These are phyloP conservation scores for Planiliza haematocheilus DNA, from an alignment of 2,113 vertebrate species.

Conservation along the genomic window DNA sequence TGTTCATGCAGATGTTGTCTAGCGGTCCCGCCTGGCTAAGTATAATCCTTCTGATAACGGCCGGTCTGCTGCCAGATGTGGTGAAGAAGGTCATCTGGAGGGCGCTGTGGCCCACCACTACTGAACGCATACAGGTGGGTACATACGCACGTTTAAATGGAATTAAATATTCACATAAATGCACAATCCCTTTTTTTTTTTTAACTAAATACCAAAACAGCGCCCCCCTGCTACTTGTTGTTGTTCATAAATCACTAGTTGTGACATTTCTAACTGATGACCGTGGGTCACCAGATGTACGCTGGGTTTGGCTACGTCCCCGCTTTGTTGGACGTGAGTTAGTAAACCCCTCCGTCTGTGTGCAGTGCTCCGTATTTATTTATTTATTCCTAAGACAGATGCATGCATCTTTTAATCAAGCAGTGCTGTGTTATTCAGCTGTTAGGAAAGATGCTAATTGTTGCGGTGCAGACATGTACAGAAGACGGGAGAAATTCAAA, in stretches of 20 bases:
- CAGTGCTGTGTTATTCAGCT: too few relatives aligned
- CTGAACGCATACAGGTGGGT: constrained; percentile 93
- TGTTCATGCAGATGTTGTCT: constrained; percentile 98
- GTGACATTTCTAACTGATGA: constrained; percentile 28
- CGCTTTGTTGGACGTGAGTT: constrained; percentile 72
- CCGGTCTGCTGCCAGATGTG: constrained; percentile 95
- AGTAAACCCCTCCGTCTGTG: constrained; percentile 9
- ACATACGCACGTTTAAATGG: background rate
- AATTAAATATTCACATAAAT: too few relatives aligned
- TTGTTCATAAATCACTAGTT: background rate
- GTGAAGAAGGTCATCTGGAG: constrained; percentile 93
- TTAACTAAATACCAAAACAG: background rate
- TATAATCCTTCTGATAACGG: constrained; percentile 91
- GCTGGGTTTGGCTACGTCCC: constrained; percentile 62
- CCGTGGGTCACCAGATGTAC: constrained; percentile 69
- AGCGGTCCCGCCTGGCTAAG: constrained; percentile 96
- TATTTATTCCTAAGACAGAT: background rate
- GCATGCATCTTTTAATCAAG: too few relatives aligned
- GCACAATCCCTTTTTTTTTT: too few relatives aligned
- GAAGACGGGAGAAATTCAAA: too few relatives aligned
- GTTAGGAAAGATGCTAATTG: too few relatives aligned
- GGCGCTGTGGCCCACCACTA: constrained; percentile 94
- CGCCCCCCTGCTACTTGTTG: background rate
- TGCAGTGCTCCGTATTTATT: constrained; percentile 43
- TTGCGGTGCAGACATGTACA: too few relatives aligned